A percentile compares a stretch with the other conserved stretches of the same genome.
Evolutionary conservation across 2,888 invertebrate genomes (phyloP).

Genomic region (Ptilodon capucinus): DNA sequence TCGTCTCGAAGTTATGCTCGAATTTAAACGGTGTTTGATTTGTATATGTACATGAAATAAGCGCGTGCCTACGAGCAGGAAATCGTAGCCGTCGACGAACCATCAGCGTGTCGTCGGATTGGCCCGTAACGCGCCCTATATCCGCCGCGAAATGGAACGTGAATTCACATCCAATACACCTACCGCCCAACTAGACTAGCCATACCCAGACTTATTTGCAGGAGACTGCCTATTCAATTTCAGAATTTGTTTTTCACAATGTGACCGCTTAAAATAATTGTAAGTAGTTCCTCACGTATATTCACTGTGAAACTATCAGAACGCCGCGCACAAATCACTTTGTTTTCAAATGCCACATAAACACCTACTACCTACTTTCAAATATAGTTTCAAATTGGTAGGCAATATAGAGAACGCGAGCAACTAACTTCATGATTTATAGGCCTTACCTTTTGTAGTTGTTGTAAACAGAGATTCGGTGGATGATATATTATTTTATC

Average conservation of each 20-base stretch:
- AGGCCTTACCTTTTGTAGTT: conserved; percentile 37
- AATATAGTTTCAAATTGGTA: conserved; percentile 36
- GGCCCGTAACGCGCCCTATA: conserved; percentile 67
- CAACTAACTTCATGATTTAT: conserved; percentile 56
- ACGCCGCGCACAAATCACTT: conserved; percentile 19
- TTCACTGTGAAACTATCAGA: conserved; percentile 9
- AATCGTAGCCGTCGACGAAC: conserved; percentile 69
- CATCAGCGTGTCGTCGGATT: conserved; percentile 64
- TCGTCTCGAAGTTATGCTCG: conserved; percentile 36
- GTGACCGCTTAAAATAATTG: neutral
- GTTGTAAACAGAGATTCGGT: conserved; percentile 38
- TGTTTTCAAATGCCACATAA: conserved; percentile 20
- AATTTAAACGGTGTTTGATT: conserved; percentile 30
- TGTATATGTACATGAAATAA: conserved; percentile 52
- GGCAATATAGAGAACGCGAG: conserved; percentile 38
- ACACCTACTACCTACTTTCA: conserved; percentile 10
- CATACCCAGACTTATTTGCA: conserved; percentile 10
- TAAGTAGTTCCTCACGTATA: neutral
- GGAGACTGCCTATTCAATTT: conserved; percentile 8
- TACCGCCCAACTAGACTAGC: conserved; percentile 34
- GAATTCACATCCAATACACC: conserved; percentile 65
- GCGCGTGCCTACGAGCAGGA: conserved; percentile 59
- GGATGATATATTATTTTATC: too few species aligned
- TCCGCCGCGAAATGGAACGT: conserved; percentile 73
- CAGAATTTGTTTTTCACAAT: neutral